Conservation (phyloP, 2,113 vertebrate genomes). For the Podarcis cretensis region DNA sequence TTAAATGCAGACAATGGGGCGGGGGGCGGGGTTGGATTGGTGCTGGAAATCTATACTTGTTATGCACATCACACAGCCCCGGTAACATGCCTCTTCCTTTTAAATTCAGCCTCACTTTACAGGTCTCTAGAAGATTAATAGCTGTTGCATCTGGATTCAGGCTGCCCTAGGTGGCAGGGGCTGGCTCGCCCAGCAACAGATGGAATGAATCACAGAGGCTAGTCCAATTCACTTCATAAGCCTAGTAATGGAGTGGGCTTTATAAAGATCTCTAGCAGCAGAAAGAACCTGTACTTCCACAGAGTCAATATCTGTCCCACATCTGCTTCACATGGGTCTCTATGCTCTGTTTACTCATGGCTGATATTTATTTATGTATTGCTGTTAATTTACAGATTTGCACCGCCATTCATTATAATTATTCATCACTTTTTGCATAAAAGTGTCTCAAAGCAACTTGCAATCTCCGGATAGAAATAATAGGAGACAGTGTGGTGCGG, state of each 20-base stretch:
- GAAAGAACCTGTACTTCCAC: not conserved
- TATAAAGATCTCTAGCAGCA: not conserved
- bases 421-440: too few relatives aligned
- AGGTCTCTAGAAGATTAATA: not conserved
- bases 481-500: too few relatives aligned
- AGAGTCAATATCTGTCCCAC: not conserved
- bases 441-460: too few relatives aligned
- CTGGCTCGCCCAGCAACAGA: not conserved
- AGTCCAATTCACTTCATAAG: not conserved
- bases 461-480: too few relatives aligned
- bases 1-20: not conserved
- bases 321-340: not conserved
- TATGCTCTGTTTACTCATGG: not conserved
- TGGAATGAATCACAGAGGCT: not conserved
- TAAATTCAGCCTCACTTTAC: slow-evolving; percentile 2
- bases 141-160: not conserved
- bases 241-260: not conserved
- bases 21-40: not conserved
- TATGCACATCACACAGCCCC: not conserved
- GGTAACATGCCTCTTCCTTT: not conserved
- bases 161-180: not conserved
- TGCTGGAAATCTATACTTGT: slow-evolving; percentile 15
- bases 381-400: too few relatives aligned
- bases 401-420: too few relatives aligned
- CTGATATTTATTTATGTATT: too few relatives aligned